Percentiles rank a stretch among this genome's conserved stretches.
phyloP scores from a whole-genome alignment of 2,113 vertebrate species.

The Cariama cristata region DNA sequence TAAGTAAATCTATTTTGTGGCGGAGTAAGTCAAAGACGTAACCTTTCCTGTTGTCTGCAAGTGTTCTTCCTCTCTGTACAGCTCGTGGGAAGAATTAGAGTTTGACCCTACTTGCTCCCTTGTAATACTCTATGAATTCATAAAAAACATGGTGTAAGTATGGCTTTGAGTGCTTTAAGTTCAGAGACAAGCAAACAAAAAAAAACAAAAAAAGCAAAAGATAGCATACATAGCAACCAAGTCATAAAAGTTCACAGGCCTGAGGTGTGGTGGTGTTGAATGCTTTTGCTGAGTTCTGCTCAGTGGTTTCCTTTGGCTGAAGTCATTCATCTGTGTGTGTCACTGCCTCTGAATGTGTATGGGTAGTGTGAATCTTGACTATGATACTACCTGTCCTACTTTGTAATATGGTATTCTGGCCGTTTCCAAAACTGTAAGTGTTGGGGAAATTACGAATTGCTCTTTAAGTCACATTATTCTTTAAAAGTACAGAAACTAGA shows the following conservation, averaged over 20 bases:
- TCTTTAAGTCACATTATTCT: not conserved
- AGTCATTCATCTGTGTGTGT: not conserved
- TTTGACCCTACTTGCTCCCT: not conserved
- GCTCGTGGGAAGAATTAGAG: not conserved
- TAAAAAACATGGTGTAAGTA: not conserved
- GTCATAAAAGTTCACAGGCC: not conserved
- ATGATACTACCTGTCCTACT: not conserved
- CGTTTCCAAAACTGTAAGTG: not conserved
- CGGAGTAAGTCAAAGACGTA: not conserved
- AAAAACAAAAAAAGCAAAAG: not conserved
- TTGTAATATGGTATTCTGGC: not conserved
- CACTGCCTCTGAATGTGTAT: not conserved
- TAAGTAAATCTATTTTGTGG: not conserved
- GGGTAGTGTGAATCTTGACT: not conserved
- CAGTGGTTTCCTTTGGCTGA: not conserved
- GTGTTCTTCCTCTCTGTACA: not conserved
- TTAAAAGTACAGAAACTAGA: not conserved
- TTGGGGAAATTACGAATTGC: not conserved
- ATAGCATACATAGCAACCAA: not conserved
- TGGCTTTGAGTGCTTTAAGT: not conserved
- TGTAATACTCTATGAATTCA: not conserved
- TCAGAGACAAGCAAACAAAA: not conserved
- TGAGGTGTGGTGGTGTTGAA: not conserved
- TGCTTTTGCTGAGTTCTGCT: not conserved
- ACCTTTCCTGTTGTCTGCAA: not conserved